Percentiles rank a stretch among this genome's conserved stretches.
These are phyloP conservation scores for Eurytoma adleriae DNA, from an alignment of 2,888 invertebrate species.

Conservation along the genomic window DNA sequence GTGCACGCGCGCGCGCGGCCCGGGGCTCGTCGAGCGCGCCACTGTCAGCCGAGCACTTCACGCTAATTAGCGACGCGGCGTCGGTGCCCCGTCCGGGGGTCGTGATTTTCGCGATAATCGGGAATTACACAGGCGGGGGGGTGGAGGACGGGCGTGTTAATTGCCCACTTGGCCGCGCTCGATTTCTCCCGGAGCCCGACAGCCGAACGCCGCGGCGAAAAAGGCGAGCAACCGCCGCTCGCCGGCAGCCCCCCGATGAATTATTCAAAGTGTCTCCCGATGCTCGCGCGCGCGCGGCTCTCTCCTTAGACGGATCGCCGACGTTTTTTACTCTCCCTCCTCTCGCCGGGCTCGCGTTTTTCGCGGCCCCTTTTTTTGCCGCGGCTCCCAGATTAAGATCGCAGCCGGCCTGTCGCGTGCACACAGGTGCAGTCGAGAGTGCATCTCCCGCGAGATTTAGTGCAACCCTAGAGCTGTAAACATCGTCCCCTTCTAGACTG, in stretches of 20 bases:
- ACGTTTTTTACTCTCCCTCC: slow-evolving; percentile 16
- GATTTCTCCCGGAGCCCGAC: slow-evolving; percentile 17
- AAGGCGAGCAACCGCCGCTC: too few relatives aligned
- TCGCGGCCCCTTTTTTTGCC: slow-evolving; percentile 38
- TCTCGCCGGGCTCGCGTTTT: slow-evolving; percentile 35
- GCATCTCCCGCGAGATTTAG: slow-evolving; percentile 49
- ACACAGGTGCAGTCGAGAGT: slow-evolving; percentile 22
- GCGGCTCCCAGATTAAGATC: slow-evolving; percentile 45
- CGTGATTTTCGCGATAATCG: slow-evolving; percentile 65
- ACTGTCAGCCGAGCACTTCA: slow-evolving; percentile 57
- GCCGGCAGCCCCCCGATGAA: slow-evolving; percentile 33
- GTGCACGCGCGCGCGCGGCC: slow-evolving; percentile 32
- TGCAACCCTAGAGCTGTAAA: slow-evolving; percentile 51
- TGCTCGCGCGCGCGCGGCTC: slow-evolving; percentile 7
- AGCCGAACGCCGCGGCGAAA: not conserved
- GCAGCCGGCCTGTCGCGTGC: slow-evolving; percentile 31
- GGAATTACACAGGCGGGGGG: slow-evolving; percentile 59
- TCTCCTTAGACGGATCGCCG: slow-evolving; percentile 39
- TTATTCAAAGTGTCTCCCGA: slow-evolving; percentile 48
- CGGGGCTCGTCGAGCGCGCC: slow-evolving; percentile 4
- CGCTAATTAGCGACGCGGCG: slow-evolving; percentile 56
- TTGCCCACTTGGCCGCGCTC: slow-evolving; percentile 51
- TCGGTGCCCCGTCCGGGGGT: slow-evolving; percentile 44
- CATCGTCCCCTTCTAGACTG: slow-evolving; percentile 13
- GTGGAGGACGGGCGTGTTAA: slow-evolving; percentile 33